A percentile compares a stretch with the other conserved stretches of the same genome.
These are phyloP conservation scores for Mamestra configurata DNA, from an alignment of 1,140 invertebrate species.

Conservation along the genomic window DNA sequence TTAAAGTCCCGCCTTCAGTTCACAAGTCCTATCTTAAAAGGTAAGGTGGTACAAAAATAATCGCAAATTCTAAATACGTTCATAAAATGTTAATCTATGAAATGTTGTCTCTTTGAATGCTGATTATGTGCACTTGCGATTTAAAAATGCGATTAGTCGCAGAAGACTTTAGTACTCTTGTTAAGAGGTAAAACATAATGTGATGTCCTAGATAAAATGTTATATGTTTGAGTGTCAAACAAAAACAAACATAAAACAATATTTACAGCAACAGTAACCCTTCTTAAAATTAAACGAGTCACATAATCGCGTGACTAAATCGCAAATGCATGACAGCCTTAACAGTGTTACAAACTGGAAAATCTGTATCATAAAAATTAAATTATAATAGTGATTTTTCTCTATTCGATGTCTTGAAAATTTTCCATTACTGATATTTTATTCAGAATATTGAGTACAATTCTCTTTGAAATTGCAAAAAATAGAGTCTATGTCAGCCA, in stretches of 20 bases:
- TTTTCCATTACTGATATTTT: constrained; percentile 10
- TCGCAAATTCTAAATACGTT: constrained; percentile 16
- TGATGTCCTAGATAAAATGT: neutral
- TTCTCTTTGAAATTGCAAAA: constrained; percentile 19
- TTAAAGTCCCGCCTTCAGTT: neutral
- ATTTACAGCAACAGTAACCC: neutral
- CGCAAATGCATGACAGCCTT: neutral
- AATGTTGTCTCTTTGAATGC: constrained; percentile 3
- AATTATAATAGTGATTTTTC: neutral
- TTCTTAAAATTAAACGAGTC: neutral
- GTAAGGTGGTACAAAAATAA: constrained; percentile 38
- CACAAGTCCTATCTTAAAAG: neutral
- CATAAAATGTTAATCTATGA: neutral
- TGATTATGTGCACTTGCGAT: neutral
- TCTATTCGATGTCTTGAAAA: constrained; percentile 26
- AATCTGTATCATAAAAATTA: constrained; percentile 4
- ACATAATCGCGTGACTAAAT: constrained; percentile 3
- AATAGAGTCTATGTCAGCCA: neutral
- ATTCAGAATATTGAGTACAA: neutral
- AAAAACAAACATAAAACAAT: neutral
- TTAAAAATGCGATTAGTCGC: neutral
- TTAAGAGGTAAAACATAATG: neutral
- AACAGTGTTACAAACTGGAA: constrained; percentile 11
- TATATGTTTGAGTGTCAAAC: neutral
- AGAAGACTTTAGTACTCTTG: neutral